These are phyloP conservation scores for Desmodus rotundus DNA, from an alignment of 2,113 vertebrate species.

Conservation along the genomic window DNA sequence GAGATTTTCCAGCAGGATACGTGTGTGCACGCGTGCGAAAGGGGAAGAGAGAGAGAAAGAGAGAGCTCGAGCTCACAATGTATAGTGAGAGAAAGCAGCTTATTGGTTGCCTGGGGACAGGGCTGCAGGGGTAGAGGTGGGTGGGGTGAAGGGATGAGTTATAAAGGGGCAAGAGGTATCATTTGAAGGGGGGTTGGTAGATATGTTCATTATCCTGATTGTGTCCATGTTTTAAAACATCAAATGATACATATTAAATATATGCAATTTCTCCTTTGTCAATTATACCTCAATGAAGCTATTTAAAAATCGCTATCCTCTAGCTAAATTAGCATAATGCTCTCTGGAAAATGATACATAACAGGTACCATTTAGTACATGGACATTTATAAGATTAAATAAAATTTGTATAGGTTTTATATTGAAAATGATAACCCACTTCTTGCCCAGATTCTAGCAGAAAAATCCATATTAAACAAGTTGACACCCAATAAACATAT, in stretches of 20 bases:
- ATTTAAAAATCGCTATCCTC: not conserved
- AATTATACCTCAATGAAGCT: not conserved
- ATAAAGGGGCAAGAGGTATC: not conserved
- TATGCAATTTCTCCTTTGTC: not conserved
- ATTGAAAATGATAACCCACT: not conserved
- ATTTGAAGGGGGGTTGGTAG: not conserved
- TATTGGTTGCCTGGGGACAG: not conserved
- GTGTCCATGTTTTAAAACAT: not conserved
- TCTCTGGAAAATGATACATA: conserved; percentile 4
- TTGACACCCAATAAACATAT: not conserved
- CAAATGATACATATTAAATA: not conserved
- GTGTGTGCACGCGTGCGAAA: not conserved
- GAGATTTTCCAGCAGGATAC: not conserved
- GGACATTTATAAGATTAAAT: not conserved
- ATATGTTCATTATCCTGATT: not conserved
- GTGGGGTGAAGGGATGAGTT: not conserved
- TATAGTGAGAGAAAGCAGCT: not conserved
- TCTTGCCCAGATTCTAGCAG: not conserved
- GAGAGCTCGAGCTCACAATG: not conserved
- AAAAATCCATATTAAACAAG: not conserved
- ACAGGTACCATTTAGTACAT: not conserved
- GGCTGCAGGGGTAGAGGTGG: fast-evolving
- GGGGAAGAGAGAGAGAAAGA: not conserved
- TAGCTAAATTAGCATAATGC: not conserved
- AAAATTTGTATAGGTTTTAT: not conserved